Evolutionary conservation across 2,113 vertebrate genomes (phyloP), one percentile per base, ranked within the genome.

Genomic region (Plectropomus leopardus): DNA sequence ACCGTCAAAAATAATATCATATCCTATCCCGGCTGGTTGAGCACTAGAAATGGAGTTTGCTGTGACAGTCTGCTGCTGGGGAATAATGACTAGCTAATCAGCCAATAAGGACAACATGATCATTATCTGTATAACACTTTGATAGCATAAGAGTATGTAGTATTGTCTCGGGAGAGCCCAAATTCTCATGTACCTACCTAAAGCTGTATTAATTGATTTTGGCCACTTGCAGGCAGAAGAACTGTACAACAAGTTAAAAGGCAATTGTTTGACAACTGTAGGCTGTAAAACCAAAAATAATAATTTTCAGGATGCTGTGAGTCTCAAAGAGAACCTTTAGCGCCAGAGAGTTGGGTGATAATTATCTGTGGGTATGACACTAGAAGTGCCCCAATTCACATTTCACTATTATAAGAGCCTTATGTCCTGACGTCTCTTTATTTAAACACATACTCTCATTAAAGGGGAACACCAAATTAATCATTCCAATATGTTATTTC

Each of bases 91-190:
- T 17, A 36, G 21, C 47, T 32, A 26, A 47, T 26, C 26, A 34
- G 50, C n/a, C 23, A 32, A 28, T 8, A 8, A 14, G n/a, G 40
- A 50, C 21, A 79, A 64, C 72, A 45, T 51, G 53, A 71, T 60
- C 26, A 70, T 80, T 72, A 60, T 7, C 58, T 44, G 57, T 23
- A 69, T 28, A 44, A 44, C 61, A 54, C 44, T 53, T 21, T 42
- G 57, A 23, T 34, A 48, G 57, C 1, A 63, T 30, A 6, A 10
- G 17, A 47, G 11, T 32, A 26, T 60, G 24, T 3, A 4, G 45
- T 30, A 24, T 58, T 59, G 54, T 51, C 61, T 34, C 45, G 16
- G 32, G 34, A n/a, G 21, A 40, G 40, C 15, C 8, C 36, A 54
- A 21, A 63, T 17, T 55, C n/a, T 32, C 44, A 32, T 50, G 34